Conservation (phyloP, 2,888 invertebrate species). For the Lasioglossum oenotherae region DNA sequence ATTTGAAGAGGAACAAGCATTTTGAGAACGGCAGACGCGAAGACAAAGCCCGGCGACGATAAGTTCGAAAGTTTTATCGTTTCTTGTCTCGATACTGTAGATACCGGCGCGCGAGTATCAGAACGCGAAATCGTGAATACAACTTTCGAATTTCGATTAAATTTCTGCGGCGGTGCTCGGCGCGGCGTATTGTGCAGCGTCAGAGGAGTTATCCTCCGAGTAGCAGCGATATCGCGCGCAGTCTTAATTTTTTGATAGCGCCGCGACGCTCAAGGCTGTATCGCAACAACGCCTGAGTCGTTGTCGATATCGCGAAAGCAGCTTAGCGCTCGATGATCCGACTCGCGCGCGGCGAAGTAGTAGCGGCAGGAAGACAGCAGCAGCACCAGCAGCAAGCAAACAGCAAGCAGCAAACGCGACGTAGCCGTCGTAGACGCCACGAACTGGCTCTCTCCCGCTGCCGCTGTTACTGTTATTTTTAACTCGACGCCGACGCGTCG, state of each 20-base stretch:
- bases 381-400: constrained; percentile 38
- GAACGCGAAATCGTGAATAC: background rate
- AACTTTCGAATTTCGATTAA: background rate
- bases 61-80: constrained; percentile 33
- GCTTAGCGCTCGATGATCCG: constrained; percentile 50
- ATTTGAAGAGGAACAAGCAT: background rate
- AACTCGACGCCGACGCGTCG: constrained; percentile 83
- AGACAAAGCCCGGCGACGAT: constrained; percentile 30
- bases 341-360: constrained; percentile 37
- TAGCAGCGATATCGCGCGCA: constrained; percentile 23
- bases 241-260: constrained; percentile 28
- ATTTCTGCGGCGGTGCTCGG: background rate
- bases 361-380: constrained; percentile 52
- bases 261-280: constrained; percentile 41
- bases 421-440: constrained; percentile 69
- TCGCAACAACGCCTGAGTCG: constrained; percentile 33
- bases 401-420: constrained; percentile 51
- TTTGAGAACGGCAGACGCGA: background rate
- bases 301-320: constrained; percentile 55
- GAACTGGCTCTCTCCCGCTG: constrained; percentile 79
- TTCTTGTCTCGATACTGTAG: constrained; percentile 39
- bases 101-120: constrained; percentile 7
- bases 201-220: constrained; percentile 10
- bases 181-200: background rate
- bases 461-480: constrained; percentile 82